Evolutionary conservation across 2,113 vertebrate species (phyloP).

Genomic region (Chionodraco myersi): DNA sequence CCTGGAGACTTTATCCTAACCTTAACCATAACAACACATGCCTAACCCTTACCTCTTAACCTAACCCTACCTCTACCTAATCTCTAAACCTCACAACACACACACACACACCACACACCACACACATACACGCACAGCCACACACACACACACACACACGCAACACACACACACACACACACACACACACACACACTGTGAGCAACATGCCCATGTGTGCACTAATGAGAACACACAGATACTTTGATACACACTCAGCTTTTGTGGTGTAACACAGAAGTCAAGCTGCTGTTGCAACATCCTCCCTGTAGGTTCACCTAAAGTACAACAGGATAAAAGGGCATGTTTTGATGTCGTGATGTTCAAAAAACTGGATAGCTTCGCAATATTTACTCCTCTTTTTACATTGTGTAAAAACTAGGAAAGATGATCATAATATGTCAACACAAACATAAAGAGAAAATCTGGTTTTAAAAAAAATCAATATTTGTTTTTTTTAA

Average conservation of each 20-base stretch:
- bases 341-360: not conserved
- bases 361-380: not conserved
- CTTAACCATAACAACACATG: too few species aligned
- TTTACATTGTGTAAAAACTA: slow-evolving; percentile 17
- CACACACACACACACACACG: too few species aligned
- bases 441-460: slow-evolving; percentile 6
- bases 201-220: slow-evolving; percentile 2
- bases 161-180: too few species aligned
- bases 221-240: slow-evolving; percentile 11
- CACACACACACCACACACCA: too few species aligned
- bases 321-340: slow-evolving; percentile 29
- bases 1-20: too few species aligned
- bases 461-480: not conserved
- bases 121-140: too few species aligned
- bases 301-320: slow-evolving; percentile 49
- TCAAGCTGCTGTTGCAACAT: slow-evolving; percentile 38
- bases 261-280: slow-evolving; percentile 23
- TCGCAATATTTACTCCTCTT: not conserved
- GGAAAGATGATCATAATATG: slow-evolving; percentile 19
- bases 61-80: too few species aligned
- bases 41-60: too few species aligned
- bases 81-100: too few species aligned
- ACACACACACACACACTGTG: not conserved
- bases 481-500: slow-evolving; percentile 35
- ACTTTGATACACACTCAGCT: slow-evolving; percentile 4